phyloP scores from a whole-genome alignment of 2,113 vertebrate genomes.

The Cepphus grylle region DNA sequence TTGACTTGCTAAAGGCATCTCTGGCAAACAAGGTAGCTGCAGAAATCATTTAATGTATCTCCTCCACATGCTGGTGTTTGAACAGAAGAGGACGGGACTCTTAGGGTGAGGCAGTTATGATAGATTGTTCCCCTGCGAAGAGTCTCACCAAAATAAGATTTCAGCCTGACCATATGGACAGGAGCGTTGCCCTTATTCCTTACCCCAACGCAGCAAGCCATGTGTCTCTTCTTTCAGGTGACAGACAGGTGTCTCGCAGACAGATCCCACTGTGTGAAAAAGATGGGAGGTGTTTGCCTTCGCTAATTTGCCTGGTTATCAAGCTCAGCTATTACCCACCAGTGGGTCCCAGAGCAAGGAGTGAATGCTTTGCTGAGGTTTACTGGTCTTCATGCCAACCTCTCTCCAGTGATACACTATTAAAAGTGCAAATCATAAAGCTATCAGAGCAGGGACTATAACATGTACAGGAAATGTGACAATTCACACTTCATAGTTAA shows the following conservation, averaged over 20 bases:
- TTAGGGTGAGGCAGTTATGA: background rate
- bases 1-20: conserved; percentile 2
- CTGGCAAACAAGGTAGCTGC: background rate
- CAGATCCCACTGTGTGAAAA: background rate
- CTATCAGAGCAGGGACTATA: background rate
- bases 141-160: background rate
- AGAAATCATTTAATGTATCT: background rate
- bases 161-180: background rate
- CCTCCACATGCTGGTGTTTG: background rate
- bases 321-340: background rate
- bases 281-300: background rate
- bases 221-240: background rate
- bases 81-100: background rate
- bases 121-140: background rate
- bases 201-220: background rate
- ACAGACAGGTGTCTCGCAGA: background rate
- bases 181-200: background rate
- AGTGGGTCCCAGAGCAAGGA: background rate
- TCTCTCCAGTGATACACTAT: background rate
- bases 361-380: background rate
- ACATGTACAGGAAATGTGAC: background rate
- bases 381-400: background rate
- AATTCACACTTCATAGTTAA: conserved; percentile 29
- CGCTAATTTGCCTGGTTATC: background rate
- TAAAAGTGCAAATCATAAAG: background rate